Percentiles rank a stretch among this genome's conserved stretches.
Conservation (phyloP, 2,113 vertebrate genomes). For the Cololabis saira region DNA sequence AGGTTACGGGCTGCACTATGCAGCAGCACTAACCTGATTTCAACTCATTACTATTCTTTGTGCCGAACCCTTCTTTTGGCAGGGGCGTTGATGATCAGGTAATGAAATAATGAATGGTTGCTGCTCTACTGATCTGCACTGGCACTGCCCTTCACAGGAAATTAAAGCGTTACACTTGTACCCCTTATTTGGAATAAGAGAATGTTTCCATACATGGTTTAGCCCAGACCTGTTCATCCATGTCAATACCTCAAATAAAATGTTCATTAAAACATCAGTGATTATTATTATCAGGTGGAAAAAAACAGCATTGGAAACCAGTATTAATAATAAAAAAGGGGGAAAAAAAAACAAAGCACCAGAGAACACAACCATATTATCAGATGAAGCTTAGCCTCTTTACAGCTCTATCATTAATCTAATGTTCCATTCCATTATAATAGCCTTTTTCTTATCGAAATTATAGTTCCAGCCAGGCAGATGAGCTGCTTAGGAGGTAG, state of each 20-base stretch:
- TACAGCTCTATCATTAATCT: slow-evolving; percentile 45
- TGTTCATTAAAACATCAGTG: slow-evolving; percentile 13
- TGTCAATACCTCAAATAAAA: slow-evolving; percentile 1
- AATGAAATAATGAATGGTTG: slow-evolving; percentile 62
- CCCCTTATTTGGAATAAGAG: slow-evolving; percentile 23
- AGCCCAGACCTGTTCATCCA: background rate
- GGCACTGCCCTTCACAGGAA: slow-evolving; percentile 66
- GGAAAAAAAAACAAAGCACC: background rate
- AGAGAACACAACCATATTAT: slow-evolving; percentile 15
- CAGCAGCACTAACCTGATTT: slow-evolving; percentile 46
- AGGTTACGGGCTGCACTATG: slow-evolving; percentile 22
- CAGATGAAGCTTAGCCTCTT: slow-evolving; percentile 27
- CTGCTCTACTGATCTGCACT: slow-evolving; percentile 47
- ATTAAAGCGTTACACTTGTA: slow-evolving; percentile 59
- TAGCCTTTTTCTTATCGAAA: slow-evolving; percentile 51
- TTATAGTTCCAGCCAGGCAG: slow-evolving; percentile 52
- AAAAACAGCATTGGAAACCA: background rate
- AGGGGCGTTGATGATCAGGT: slow-evolving; percentile 48
- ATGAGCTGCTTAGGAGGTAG: slow-evolving; percentile 65
- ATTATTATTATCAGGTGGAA: background rate
- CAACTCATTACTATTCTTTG: slow-evolving; percentile 53
- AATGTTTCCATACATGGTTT: slow-evolving; percentile 1
- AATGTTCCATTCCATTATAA: slow-evolving; percentile 47
- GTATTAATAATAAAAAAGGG: background rate
- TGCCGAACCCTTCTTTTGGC: slow-evolving; percentile 7